Percentiles rank a stretch among this genome's conserved stretches.
phyloP scores from a whole-genome alignment of 2,888 invertebrate species.

The Drosophila neoperkinsi region DNA sequence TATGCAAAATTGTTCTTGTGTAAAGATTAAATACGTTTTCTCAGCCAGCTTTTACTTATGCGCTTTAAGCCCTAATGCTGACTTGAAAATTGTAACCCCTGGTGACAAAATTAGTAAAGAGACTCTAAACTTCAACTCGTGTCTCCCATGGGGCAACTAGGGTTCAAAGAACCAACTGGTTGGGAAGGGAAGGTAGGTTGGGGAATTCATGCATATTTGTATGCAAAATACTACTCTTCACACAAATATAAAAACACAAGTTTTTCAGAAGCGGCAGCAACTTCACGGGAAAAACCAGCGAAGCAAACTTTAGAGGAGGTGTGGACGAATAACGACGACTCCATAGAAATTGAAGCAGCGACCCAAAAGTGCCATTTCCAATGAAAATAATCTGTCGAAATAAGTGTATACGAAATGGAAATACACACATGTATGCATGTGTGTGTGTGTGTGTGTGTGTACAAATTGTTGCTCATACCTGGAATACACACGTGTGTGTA shows the following conservation, averaged over 20 bases:
- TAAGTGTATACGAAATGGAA: constrained; percentile 10
- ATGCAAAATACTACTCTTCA: constrained; percentile 42
- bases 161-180: constrained; percentile 30
- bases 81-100: constrained; percentile 1
- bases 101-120: constrained; percentile 3
- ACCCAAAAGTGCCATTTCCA: constrained; percentile 49
- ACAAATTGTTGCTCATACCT: constrained; percentile 17
- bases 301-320: constrained; percentile 34
- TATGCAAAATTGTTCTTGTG: neutral
- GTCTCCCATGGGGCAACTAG: constrained; percentile 14
- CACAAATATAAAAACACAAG: constrained; percentile 25
- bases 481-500: neutral
- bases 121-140: constrained; percentile 1
- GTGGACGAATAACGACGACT: constrained; percentile 11
- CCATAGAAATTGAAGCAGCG: constrained; percentile 33
- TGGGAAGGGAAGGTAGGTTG: neutral
- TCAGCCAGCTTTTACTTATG: neutral
- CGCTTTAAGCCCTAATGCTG: neutral
- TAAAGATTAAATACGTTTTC: neutral
- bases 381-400: constrained; percentile 47
- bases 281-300: constrained; percentile 37
- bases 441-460: neutral
- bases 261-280: constrained; percentile 29
- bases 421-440: neutral
- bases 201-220: constrained; percentile 36